Percentiles rank a stretch among this genome's conserved stretches.
phyloP scores from a whole-genome alignment of 2,113 vertebrate species.

The Mus spicilegus region DNA sequence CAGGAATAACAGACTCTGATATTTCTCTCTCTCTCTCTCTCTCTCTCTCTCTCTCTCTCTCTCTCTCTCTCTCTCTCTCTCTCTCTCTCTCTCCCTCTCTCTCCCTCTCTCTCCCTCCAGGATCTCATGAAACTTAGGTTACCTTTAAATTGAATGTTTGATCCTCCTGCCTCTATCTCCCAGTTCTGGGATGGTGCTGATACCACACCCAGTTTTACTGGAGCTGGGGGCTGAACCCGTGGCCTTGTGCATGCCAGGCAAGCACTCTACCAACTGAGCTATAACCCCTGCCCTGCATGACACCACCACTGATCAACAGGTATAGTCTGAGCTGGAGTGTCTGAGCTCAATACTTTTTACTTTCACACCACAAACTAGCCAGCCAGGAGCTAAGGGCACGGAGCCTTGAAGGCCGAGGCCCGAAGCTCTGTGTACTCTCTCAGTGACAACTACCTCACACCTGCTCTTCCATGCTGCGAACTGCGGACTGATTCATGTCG shows the following conservation, averaged over 20 bases:
- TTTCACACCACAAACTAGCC: background rate
- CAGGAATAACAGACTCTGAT: background rate
- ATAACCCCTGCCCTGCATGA: background rate
- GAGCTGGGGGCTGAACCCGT: background rate
- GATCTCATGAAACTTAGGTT: background rate
- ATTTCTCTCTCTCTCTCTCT: too few relatives aligned
- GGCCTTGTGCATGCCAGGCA: background rate
- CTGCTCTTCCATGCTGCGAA: background rate
- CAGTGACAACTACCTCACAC: accelerated
- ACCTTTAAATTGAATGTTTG: background rate
- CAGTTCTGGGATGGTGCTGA: background rate
- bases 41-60: too few relatives aligned
- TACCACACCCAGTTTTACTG: background rate
- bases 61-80: too few relatives aligned
- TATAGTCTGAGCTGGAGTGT: background rate
- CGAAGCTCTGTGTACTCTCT: too few relatives aligned
- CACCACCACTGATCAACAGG: background rate
- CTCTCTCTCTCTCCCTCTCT: too few relatives aligned
- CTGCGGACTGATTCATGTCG: background rate
- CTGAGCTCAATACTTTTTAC: background rate
- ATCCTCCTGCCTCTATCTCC: background rate
- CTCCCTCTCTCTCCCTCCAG: background rate
- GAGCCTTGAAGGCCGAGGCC: background rate
- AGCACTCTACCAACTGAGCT: background rate
- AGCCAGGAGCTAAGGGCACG: background rate